Conservation (phyloP, 2,113 vertebrate species). For the Macaca nemestrina region DNA sequence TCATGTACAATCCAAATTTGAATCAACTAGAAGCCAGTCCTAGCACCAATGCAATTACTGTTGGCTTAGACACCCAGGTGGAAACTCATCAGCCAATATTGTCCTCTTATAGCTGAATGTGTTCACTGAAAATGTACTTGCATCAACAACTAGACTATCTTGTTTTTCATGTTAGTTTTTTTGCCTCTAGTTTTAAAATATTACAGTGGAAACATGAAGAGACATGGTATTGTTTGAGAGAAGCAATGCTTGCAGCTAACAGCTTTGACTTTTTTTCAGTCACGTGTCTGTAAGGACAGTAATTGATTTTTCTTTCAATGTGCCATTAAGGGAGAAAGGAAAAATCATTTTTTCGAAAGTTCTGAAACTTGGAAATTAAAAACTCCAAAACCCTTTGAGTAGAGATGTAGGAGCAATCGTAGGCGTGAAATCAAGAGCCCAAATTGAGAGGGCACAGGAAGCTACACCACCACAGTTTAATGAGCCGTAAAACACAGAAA, state of each 20-base stretch:
- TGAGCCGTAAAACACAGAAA: neutral
- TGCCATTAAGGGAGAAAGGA: neutral
- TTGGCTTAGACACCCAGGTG: slow-evolving; percentile 1
- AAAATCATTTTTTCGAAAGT: neutral
- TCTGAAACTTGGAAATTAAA: neutral
- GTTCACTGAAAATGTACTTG: neutral
- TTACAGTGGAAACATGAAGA: neutral
- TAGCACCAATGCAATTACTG: neutral
- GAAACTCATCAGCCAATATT: slow-evolving; percentile 49
- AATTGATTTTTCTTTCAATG: neutral
- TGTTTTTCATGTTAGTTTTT: neutral
- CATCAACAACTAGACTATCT: neutral
- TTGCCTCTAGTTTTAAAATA: slow-evolving; percentile 21
- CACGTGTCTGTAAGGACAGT: neutral
- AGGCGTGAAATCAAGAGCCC: neutral
- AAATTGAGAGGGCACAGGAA: neutral
- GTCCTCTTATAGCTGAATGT: neutral
- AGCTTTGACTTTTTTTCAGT: neutral
- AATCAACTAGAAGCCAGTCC: neutral
- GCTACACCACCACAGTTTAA: neutral
- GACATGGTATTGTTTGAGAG: slow-evolving; percentile 1
- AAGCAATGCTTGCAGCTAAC: neutral
- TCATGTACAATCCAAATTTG: neutral
- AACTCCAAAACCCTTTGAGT: neutral
- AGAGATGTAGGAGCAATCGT: neutral